Conservation (phyloP, 1,140 invertebrate species). For the Andrena cerasifolii region DNA sequence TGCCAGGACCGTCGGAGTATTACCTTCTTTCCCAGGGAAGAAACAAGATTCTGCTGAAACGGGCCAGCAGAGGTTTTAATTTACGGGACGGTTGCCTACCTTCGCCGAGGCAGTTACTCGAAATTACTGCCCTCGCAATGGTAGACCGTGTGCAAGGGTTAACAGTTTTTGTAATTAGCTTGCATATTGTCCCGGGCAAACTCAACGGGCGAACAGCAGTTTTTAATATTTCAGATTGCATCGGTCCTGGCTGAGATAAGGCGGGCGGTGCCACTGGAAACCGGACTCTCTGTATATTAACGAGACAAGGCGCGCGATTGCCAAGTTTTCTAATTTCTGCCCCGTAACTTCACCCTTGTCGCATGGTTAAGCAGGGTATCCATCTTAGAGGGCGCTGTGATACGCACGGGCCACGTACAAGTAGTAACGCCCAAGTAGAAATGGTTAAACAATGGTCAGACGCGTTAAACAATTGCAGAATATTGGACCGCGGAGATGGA, state of each 20-base stretch:
- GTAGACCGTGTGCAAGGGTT: conserved; percentile 2
- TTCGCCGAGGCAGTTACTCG: conserved; percentile 7
- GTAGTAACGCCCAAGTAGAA: too few relatives aligned
- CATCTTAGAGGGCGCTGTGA: too few relatives aligned
- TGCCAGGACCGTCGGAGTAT: too few relatives aligned
- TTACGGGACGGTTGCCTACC: neutral
- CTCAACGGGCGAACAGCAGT: neutral
- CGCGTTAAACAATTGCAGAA: too few relatives aligned
- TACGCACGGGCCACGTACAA: too few relatives aligned
- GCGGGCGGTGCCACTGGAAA: neutral
- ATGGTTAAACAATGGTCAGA: too few relatives aligned
- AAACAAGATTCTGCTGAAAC: neutral
- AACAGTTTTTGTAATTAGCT: conserved; percentile 46
- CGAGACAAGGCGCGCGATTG: conserved; percentile 9
- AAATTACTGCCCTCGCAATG: neutral
- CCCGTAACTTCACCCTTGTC: too few relatives aligned
- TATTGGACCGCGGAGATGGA: too few relatives aligned
- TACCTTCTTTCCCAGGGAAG: neutral
- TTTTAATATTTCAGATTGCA: conserved; percentile 40
- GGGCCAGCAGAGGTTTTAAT: neutral
- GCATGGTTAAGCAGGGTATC: too few relatives aligned
- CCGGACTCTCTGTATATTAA: neutral
- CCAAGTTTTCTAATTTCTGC: conserved; percentile 21
- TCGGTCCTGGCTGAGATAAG: conserved; percentile 23
- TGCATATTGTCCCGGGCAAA: conserved; percentile 10